A percentile compares a stretch with the other conserved stretches of the same genome.
phyloP scores from a whole-genome alignment of 2,113 vertebrate species.

The Holacanthus passer region DNA sequence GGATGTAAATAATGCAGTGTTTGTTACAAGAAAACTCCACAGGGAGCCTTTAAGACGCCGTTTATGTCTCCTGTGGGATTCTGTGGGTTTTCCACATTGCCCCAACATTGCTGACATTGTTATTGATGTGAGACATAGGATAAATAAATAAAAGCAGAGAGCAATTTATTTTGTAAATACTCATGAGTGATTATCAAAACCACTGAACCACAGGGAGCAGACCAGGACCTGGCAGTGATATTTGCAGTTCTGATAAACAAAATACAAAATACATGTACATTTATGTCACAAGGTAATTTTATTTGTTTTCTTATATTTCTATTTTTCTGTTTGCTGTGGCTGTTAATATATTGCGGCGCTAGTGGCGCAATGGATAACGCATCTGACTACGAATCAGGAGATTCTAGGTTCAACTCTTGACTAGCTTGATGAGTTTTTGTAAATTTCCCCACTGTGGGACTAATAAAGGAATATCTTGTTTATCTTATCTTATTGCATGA shows the following conservation, averaged over 20 bases:
- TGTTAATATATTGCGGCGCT: too few relatives aligned
- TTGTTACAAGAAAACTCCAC: constrained; percentile 11
- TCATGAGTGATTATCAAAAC: constrained; percentile 9
- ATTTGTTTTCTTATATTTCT: neutral
- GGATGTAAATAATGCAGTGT: neutral
- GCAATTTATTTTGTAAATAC: neutral
- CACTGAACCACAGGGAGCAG: too few relatives aligned
- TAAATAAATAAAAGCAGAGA: neutral
- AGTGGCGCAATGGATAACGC: too few relatives aligned
- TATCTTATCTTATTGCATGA: too few relatives aligned
- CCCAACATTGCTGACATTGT: neutral
- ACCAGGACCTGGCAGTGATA: too few relatives aligned
- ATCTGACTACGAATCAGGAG: too few relatives aligned
- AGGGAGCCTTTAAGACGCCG: constrained; percentile 3
- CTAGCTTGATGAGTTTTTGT: too few relatives aligned
- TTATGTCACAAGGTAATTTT: neutral
- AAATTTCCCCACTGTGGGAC: too few relatives aligned
- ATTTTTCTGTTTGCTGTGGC: too few relatives aligned
- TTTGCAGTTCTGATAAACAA: neutral
- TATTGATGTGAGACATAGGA: neutral
- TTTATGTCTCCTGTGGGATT: constrained; percentile 8
- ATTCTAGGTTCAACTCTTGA: too few relatives aligned
- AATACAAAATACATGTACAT: neutral
- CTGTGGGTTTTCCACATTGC: neutral
- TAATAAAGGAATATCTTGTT: too few relatives aligned